These are phyloP conservation scores for Apotomis betuletana DNA, from an alignment of 2,888 invertebrate species.

Conservation along the genomic window DNA sequence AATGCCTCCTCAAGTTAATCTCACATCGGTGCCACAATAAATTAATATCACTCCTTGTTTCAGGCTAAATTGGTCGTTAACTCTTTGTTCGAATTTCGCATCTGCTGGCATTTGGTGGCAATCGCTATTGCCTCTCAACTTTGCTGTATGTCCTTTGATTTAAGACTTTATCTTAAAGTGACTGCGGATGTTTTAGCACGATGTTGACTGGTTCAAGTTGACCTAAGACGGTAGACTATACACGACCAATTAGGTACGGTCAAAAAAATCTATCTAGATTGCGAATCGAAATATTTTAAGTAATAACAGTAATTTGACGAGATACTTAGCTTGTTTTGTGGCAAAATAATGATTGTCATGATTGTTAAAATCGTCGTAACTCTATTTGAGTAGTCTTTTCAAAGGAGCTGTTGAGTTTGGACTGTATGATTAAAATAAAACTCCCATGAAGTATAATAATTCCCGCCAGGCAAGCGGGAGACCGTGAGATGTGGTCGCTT, in stretches of 20 bases:
- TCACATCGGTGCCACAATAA: slow-evolving; percentile 5
- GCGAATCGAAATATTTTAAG: slow-evolving; percentile 7
- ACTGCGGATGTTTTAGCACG: neutral
- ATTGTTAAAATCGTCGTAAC: neutral
- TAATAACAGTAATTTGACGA: slow-evolving; percentile 7
- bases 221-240: neutral
- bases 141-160: neutral
- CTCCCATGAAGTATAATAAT: too few relatives aligned
- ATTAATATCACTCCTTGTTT: slow-evolving; percentile 7
- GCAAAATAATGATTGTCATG: neutral
- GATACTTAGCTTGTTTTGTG: neutral
- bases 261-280: slow-evolving; percentile 9
- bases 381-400: neutral
- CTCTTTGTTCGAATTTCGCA: slow-evolving; percentile 20
- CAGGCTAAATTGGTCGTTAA: slow-evolving; percentile 25
- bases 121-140: neutral
- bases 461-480: too few relatives aligned
- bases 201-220: neutral
- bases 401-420: too few relatives aligned
- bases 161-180: neutral
- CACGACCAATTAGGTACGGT: slow-evolving; percentile 2
- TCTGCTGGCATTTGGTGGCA: neutral
- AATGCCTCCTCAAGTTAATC: slow-evolving; percentile 7
- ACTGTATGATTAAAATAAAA: too few relatives aligned
- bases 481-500: too few relatives aligned